Evolutionary conservation across 1,140 invertebrate species (phyloP), one percentile per base, ranked within the genome.

Genomic region (Drosophila eugracilis): DNA sequence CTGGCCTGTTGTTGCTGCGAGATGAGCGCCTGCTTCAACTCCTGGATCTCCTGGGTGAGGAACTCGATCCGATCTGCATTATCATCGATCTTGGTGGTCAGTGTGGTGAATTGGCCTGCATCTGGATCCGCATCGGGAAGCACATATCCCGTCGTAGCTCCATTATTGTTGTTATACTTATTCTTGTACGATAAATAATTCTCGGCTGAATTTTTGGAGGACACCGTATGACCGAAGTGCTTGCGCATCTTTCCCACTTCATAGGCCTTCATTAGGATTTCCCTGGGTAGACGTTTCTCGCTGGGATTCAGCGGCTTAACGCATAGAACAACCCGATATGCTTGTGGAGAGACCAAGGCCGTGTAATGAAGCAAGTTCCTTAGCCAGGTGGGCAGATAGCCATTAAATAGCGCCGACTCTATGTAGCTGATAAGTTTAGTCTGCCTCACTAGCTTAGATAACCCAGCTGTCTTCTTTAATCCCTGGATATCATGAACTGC

Each of bases 401-500:
- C 94, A 70, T 95, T 93, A 71, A 95, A 95, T 9, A 96, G 81
- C 0, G 95, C 95, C 17, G 94, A 91, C 76, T 96, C 95, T 58
- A 96, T 94, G 69, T 96, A 95, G 15, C 94, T 94, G 22, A 96
- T 96, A 0, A 96, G 88, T 85, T 96, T 95, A 0, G 95, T 96
- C 88, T 96, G 95, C n/a, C 95, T 92, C 5, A 96, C 95, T 1
- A 96, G 92, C 78, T 96, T 95, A 0, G 95, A 95, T 1, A 96
- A 90, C 0, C 95, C 95, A 0, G 95, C 95, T 0, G 95, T 96
- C 91, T 96, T 96, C 65, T 96, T 95, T 0, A 96, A 90, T 0
- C 95, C 95, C 72, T 96, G 95, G 47, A 96, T 96, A 88, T 96
- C 95, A 59, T 96, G 95, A 0, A 96, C 96, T 0, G 96, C 96